Evolutionary conservation across 2,113 vertebrate genomes (phyloP).

Genomic region (Nesospiza acunhae): DNA sequence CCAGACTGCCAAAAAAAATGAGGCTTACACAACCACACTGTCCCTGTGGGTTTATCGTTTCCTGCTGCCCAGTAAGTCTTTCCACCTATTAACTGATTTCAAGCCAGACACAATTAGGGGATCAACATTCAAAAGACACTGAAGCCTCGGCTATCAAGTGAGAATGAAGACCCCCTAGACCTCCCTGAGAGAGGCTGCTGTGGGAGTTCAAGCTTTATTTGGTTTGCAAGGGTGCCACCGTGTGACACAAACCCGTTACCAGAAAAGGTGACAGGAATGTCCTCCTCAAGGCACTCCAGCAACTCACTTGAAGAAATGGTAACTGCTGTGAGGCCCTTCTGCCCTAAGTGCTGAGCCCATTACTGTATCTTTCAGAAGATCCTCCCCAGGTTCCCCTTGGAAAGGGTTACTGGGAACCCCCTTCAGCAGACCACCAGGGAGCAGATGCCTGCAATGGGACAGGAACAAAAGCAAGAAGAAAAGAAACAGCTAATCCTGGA

Average conservation of each 20-base stretch:
- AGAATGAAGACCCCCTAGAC: neutral
- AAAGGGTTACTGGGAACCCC: neutral
- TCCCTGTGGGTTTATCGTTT: neutral
- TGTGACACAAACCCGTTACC: neutral
- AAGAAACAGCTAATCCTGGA: neutral
- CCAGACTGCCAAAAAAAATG: neutral
- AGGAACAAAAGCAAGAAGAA: neutral
- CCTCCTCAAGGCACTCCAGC: neutral
- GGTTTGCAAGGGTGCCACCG: slow-evolving; percentile 37
- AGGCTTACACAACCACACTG: neutral
- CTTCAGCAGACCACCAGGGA: neutral
- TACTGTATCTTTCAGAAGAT: fast-evolving
- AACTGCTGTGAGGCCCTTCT: neutral
- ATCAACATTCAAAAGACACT: neutral
- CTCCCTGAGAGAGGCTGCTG: neutral
- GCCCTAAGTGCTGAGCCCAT: neutral
- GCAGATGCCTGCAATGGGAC: fast-evolving
- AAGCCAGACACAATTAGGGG: neutral
- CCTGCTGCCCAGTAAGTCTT: neutral
- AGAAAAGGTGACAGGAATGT: neutral
- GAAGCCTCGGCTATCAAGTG: neutral
- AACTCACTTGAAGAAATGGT: neutral
- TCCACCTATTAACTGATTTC: neutral
- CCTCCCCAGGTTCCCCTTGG: neutral
- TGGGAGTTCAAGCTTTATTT: neutral